Evolutionary conservation across 37 sponge, comb jelly and placozoan species (phyloP).

Genomic region (Haliclona indistincta): DNA sequence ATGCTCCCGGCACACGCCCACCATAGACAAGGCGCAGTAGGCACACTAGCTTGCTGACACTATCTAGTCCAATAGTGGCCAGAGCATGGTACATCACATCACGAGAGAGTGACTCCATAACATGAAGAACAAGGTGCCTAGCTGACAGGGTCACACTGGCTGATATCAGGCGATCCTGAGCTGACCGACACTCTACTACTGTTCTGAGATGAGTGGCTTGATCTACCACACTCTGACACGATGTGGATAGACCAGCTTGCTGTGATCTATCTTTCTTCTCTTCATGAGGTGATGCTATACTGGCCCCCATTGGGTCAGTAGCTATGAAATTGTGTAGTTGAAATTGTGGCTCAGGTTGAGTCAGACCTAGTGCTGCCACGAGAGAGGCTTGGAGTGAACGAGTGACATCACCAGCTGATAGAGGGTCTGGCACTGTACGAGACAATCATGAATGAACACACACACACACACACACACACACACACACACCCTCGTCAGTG

Average conservation of each 20-base stretch:
- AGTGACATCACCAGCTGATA: neutral
- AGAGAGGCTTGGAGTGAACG: constrained; percentile 16
- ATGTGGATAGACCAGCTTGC: neutral
- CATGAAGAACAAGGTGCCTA: constrained; percentile 15
- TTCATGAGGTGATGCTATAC: neutral
- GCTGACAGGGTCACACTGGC: constrained; percentile 35
- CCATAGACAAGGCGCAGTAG: constrained; percentile 61
- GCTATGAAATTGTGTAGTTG: constrained; percentile 11
- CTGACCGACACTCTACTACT: constrained; percentile 29
- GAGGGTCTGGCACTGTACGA: constrained; percentile 10
- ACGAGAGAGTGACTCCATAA: constrained; percentile 18
- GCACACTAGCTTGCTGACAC: constrained; percentile 15
- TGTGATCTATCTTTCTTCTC: constrained; percentile 8
- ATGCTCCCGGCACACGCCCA: constrained; percentile 37
- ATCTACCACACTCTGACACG: neutral
- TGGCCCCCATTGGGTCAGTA: constrained; percentile 43
- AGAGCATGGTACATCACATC: neutral
- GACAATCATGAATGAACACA: constrained; percentile 3
- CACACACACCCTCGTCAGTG: constrained; percentile 35
- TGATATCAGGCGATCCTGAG: constrained; percentile 25
- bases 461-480: constrained; percentile 14
- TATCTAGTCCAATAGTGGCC: constrained; percentile 15
- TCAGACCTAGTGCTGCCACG: constrained; percentile 59
- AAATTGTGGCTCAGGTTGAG: constrained; percentile 28
- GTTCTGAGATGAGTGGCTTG: constrained; percentile 30